A percentile compares a stretch with the other conserved stretches of the same genome.
phyloP scores from a whole-genome alignment of 2,888 invertebrate genomes.

The Gerris lacustris region DNA sequence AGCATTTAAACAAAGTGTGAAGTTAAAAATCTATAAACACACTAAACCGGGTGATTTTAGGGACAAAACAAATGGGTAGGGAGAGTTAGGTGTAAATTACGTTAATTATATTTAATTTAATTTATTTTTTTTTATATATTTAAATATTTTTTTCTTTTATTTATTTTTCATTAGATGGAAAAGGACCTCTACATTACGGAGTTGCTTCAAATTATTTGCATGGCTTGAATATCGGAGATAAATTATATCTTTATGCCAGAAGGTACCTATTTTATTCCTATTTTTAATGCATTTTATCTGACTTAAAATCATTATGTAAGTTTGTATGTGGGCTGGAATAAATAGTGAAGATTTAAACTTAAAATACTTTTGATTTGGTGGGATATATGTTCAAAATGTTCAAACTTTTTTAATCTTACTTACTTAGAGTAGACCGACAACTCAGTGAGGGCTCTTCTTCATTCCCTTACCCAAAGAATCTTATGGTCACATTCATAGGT shows the following conservation, averaged over 20 bases:
- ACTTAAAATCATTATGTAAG: neutral
- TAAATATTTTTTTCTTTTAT: neutral
- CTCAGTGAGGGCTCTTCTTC: too few species aligned
- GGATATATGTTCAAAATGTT: too few species aligned
- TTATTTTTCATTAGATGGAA: conserved; percentile 50
- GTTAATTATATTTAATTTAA: neutral
- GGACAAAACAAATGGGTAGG: too few species aligned
- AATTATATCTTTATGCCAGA: conserved; percentile 65
- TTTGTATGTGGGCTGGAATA: neutral
- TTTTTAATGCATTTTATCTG: neutral
- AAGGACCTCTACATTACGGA: conserved; percentile 74
- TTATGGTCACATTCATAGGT: too few species aligned
- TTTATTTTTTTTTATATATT: neutral
- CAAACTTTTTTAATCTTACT: too few species aligned
- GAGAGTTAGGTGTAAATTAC: too few species aligned
- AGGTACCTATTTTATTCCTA: conserved; percentile 42
- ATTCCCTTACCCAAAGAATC: too few species aligned
- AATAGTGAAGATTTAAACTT: too few species aligned
- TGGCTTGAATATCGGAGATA: conserved; percentile 55
- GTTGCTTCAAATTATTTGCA: conserved; percentile 89
- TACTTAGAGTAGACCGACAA: too few species aligned
- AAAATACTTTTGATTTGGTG: too few species aligned
- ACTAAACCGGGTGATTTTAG: too few species aligned
- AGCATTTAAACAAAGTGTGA: neutral
- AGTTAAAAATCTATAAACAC: neutral